phyloP scores from a whole-genome alignment of 2,888 invertebrate species.

The Zaprionus lineosus region DNA sequence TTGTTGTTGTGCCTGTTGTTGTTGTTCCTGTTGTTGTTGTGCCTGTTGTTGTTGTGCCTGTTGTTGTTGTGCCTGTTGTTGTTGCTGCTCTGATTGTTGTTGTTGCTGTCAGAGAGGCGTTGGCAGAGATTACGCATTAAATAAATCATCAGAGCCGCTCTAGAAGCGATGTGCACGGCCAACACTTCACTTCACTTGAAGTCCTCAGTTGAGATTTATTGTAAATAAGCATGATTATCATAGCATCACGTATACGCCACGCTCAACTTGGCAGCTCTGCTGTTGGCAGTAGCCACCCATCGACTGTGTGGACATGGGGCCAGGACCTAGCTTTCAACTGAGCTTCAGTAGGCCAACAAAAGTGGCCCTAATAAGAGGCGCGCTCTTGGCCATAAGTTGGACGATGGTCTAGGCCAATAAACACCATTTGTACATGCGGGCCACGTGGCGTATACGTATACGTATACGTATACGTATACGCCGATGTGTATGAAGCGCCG shows the following conservation, averaged over 20 bases:
- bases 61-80: slow-evolving; percentile 28
- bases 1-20: slow-evolving; percentile 9
- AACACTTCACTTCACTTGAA: slow-evolving; percentile 64
- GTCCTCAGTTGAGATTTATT: slow-evolving; percentile 68
- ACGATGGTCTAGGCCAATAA: slow-evolving; percentile 17
- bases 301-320: neutral
- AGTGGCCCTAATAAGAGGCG: slow-evolving; percentile 18
- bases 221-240: slow-evolving; percentile 77
- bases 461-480: slow-evolving; percentile 2
- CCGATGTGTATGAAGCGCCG: neutral
- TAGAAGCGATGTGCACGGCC: slow-evolving; percentile 43
- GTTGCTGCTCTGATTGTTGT: slow-evolving; percentile 8
- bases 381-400: slow-evolving; percentile 12
- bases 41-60: slow-evolving; percentile 9
- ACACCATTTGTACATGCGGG: slow-evolving; percentile 18
- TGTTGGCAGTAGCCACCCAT: slow-evolving; percentile 5
- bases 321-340: neutral
- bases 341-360: slow-evolving; percentile 8
- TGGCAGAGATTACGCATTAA: slow-evolving; percentile 76
- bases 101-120: slow-evolving; percentile 50
- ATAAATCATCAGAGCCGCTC: slow-evolving; percentile 68
- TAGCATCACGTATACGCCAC: slow-evolving; percentile 74
- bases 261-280: slow-evolving; percentile 24
- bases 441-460: slow-evolving; percentile 31
- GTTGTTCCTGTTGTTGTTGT: slow-evolving; percentile 20